Evolutionary conservation across 2,888 invertebrate genomes (phyloP).

Genomic region (Tinea semifulvella): DNA sequence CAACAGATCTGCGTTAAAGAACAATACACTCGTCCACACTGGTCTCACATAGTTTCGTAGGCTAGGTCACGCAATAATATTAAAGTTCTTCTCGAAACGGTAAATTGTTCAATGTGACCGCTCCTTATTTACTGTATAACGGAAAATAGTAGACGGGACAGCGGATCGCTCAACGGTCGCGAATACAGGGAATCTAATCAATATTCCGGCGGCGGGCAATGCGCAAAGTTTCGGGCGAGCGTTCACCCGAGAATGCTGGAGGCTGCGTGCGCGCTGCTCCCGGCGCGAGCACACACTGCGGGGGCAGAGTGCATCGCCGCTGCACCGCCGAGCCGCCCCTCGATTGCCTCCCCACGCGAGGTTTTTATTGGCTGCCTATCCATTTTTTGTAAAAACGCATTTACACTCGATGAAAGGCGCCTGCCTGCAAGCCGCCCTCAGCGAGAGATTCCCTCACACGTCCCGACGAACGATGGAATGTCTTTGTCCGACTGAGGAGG

Average conservation of each 20-base stretch:
- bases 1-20: neutral
- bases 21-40: slow-evolving; percentile 22
- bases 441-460: slow-evolving; percentile 45
- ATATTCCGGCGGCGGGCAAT: slow-evolving; percentile 26
- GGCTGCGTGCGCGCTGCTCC: slow-evolving; percentile 62
- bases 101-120: slow-evolving; percentile 4
- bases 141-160: slow-evolving; percentile 24
- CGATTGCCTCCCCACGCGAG: slow-evolving; percentile 51
- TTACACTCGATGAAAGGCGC: slow-evolving; percentile 51
- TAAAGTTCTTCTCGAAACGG: slow-evolving; percentile 8
- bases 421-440: slow-evolving; percentile 51
- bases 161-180: slow-evolving; percentile 26
- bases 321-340: slow-evolving; percentile 56
- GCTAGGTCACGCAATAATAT: slow-evolving; percentile 8
- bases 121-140: slow-evolving; percentile 31
- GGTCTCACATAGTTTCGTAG: slow-evolving; percentile 3
- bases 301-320: slow-evolving; percentile 34
- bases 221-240: slow-evolving; percentile 34
- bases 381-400: slow-evolving; percentile 56
- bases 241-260: slow-evolving; percentile 28
- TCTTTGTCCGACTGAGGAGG: slow-evolving; percentile 40
- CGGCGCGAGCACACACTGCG: slow-evolving; percentile 57
- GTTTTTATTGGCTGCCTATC: slow-evolving; percentile 62
- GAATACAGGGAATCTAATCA: slow-evolving; percentile 26
- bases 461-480: slow-evolving; percentile 45